Base-by-base conservation (phyloP, 2,888 invertebrate genomes). In the Melanostoma mellinum region DNA sequence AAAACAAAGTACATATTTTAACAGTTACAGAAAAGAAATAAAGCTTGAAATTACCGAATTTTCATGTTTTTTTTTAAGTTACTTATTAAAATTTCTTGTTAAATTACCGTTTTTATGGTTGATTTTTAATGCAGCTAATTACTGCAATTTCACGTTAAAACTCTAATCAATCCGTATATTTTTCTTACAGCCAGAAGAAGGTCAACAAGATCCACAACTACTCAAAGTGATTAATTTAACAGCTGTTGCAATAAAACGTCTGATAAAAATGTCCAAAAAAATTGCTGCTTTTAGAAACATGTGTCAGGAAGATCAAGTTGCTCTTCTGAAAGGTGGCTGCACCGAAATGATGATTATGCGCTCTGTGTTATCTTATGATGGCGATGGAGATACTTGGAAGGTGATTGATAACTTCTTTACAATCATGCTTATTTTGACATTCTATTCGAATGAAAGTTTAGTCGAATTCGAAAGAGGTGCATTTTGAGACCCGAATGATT, bases 291-390 rank as follows among this genome's bases (percentile, higher is more conserved):
- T 99, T 91, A 96, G 96, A 89, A 96, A 95, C 88, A 95, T 99
- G 94, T 97, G 97, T 89, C 97, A 98, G 88, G 97, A 97, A 87
- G 98, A 99, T 91, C 98, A 99, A 92, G 94, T 97, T 67, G 94
- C 95, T 30, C 86, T 92, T 48, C 87, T 92, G 3, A 91, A 92
- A 88, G 98, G 98, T 0, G 98, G 98, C 1, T 98, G 98, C 89
- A 98, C 97, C 58, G 99, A 99, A 92, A 96, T 99, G 95, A 96
- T 99, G 95, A 96, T 99, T 75, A 93, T 99, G 65, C 93, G 98
- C 9, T 98, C 98, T 86, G 97, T 97, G 0, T 96, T 97, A 93
- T 96, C 96, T 56, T 99, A 98, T 89, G 97, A 98, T 89, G 88
- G 89, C 52, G 96, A 96, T 86, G 94, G 95, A 86, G 95, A 97